Conservation (phyloP, 2,797 vertebrate species). For the Galago senegalensis region DNA sequence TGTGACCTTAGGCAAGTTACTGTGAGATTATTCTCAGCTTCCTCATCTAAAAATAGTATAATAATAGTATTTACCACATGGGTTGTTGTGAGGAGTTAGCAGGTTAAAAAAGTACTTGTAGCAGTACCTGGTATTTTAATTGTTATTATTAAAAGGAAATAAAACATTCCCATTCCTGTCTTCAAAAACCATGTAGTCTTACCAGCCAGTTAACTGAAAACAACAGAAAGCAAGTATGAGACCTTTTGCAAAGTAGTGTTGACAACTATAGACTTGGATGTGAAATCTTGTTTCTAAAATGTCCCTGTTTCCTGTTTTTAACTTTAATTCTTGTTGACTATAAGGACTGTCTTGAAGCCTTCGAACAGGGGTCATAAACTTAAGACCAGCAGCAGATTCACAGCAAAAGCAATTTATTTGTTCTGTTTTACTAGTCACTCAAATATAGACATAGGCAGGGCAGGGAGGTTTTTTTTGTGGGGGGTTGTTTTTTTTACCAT, state of each 20-base stretch:
- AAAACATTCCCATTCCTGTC: neutral
- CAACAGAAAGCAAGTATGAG: slow-evolving; percentile 28
- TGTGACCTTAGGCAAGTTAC: neutral
- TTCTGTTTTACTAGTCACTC: neutral
- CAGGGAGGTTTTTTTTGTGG: neutral
- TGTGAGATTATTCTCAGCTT: slow-evolving; percentile 25
- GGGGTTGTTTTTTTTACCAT: neutral
- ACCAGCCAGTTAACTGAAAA: slow-evolving; percentile 40
- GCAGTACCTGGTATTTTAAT: neutral
- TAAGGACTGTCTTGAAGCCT: neutral
- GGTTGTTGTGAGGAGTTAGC: neutral
- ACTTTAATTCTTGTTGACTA: neutral
- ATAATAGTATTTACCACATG: neutral
- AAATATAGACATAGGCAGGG: neutral
- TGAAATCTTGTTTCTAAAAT: slow-evolving; percentile 30
- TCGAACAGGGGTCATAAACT: neutral
- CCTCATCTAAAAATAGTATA: slow-evolving; percentile 20
- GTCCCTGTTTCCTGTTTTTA: neutral
- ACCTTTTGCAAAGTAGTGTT: neutral
- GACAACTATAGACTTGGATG: neutral
- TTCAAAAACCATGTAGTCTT: slow-evolving; percentile 1
- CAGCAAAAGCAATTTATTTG: neutral
- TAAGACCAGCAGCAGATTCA: neutral
- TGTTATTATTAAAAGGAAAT: slow-evolving; percentile 34
- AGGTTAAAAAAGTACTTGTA: slow-evolving; percentile 15